A percentile compares a stretch with the other conserved stretches of the same genome.
Conservation (phyloP, 2,797 vertebrate species). For the Cercopithecus diana region DNA sequence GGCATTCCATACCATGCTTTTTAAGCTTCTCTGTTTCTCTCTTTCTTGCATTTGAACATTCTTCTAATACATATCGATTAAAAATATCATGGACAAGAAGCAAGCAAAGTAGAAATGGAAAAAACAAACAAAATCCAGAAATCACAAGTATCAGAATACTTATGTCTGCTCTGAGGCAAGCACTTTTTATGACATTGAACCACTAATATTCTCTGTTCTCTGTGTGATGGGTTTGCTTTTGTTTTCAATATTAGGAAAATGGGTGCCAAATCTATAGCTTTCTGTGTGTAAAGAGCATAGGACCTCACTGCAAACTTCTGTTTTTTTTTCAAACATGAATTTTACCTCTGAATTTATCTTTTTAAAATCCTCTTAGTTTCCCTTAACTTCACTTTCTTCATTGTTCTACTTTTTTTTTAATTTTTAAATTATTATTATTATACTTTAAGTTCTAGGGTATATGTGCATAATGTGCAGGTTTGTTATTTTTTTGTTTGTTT, state of each 20-base stretch:
- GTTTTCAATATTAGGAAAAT: conserved; percentile 30
- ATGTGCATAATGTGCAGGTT: too few species aligned
- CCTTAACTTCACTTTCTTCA: not conserved
- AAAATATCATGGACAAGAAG: conserved; percentile 56
- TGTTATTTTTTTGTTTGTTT: too few species aligned
- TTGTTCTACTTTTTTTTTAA: not conserved
- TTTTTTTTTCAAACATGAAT: not conserved
- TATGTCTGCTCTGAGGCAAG: conserved; percentile 78
- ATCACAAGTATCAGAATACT: conserved; percentile 75
- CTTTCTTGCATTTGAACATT: conserved; percentile 44
- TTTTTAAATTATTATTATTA: too few species aligned
- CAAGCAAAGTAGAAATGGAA: conserved; percentile 35
- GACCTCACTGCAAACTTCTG: not conserved
- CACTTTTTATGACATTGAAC: conserved; percentile 73
- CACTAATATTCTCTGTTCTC: conserved; percentile 65
- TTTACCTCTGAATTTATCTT: conserved; percentile 29
- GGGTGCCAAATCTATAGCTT: not conserved
- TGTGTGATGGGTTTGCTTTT: conserved; percentile 33
- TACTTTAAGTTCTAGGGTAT: too few species aligned
- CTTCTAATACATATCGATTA: conserved; percentile 62
- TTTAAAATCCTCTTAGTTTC: conserved; percentile 3
- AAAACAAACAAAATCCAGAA: not conserved
- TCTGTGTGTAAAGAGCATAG: not conserved
- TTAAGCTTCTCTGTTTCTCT: conserved; percentile 29
- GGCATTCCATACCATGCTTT: conserved; percentile 52